phyloP scores from a whole-genome alignment of 2,113 vertebrate species.

The Ophthalmolycus amberensis region DNA sequence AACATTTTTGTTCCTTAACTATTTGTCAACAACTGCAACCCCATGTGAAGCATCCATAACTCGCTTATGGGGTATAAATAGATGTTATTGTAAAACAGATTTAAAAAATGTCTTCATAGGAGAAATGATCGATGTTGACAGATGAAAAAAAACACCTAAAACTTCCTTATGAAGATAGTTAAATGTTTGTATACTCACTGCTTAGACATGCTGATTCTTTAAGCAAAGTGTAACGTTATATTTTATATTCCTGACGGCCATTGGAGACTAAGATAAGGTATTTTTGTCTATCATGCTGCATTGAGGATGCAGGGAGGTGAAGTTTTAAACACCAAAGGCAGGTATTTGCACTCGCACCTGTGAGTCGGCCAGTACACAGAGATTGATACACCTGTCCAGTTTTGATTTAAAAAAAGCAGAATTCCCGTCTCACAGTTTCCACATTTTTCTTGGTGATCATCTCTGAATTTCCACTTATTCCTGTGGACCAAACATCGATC shows the following conservation, averaged over 20 bases:
- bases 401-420: background rate
- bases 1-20: background rate
- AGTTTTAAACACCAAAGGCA: constrained; percentile 4
- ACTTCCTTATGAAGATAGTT: background rate
- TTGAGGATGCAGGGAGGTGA: constrained; percentile 6
- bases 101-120: background rate
- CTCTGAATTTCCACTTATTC: constrained; percentile 41
- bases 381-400: background rate
- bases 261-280: background rate
- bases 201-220: background rate
- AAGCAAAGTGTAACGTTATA: background rate
- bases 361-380: background rate
- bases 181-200: background rate
- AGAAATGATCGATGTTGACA: background rate
- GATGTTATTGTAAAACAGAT: background rate
- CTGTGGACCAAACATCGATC: constrained; percentile 43
- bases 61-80: background rate
- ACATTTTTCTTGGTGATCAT: constrained; percentile 20
- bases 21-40: background rate
- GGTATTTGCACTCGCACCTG: constrained; percentile 4
- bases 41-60: background rate
- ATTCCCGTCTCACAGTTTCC: constrained; percentile 9
- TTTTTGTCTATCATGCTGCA: background rate
- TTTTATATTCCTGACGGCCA: background rate
- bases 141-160: background rate